These are phyloP conservation scores for Petrolisthes manimaculis DNA, from an alignment of 2,888 invertebrate genomes.

Conservation along the genomic window DNA sequence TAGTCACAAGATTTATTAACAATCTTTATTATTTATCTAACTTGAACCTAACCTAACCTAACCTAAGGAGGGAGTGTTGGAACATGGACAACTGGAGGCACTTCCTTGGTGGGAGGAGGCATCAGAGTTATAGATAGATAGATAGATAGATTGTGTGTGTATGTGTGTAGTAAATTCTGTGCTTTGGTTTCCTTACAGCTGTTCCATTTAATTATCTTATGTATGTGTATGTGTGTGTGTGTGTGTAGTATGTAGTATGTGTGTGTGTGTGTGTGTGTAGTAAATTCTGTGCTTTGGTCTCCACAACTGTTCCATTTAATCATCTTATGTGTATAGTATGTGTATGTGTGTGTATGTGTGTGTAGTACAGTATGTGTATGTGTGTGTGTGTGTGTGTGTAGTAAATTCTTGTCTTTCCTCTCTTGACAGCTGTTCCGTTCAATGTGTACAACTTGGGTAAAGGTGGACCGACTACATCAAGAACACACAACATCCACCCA, in stretches of 20 bases:
- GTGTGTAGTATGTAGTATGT: neutral
- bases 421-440: neutral
- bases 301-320: neutral
- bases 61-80: no score
- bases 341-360: neutral
- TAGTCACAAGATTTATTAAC: no score
- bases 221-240: neutral
- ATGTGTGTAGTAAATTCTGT: neutral
- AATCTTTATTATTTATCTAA: no score
- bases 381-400: neutral
- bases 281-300: neutral
- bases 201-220: neutral
- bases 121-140: no score
- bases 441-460: constrained; percentile 65
- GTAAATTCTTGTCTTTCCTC: neutral
- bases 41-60: no score
- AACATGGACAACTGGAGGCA: no score
- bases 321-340: neutral
- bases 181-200: neutral
- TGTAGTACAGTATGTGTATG: no score
- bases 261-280: neutral
- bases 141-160: neutral
- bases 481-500: constrained; percentile 8
- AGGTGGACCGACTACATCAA: constrained; percentile 56
- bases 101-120: no score